Evolutionary conservation across 2,113 vertebrate species (phyloP), one percentile per base, ranked within the genome.

Genomic region (Prinia subflava): DNA sequence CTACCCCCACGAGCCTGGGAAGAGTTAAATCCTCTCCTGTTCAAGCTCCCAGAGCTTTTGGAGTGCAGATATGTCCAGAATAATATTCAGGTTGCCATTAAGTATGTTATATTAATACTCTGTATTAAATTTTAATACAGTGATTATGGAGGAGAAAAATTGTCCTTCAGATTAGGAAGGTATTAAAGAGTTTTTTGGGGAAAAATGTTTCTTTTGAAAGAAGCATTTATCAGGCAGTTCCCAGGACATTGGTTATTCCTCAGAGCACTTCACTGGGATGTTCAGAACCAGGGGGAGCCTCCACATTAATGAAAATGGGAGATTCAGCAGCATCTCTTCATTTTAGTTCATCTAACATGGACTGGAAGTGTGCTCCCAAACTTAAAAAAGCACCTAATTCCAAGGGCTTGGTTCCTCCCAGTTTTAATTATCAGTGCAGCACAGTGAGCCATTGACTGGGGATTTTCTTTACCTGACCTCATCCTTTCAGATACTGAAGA

Each of bases 141-240:
- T 96, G 97, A 97, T 98, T 97, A 97, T 55, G 92, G 82, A 68
- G 79, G 59, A 97, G 90, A 97, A 96, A 98, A 97, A 97, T 95
- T 86, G 85, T 90, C 92, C 89, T 97, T 96, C 96, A 88, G 71
- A 86, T 94, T 77, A 44, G 15, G 77, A 95, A 95, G 75, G 92
- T 73, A 92, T 96, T 97, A 96, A 95, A 85, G 88, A 94, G 56
- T 91, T 95, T 91, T 95, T 93, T 44, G 18, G 7, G 30, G 3
- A 55, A 70, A 91, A 76, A 21, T 57, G 59, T 74, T 67, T 68
- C 2, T 37, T 85, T 75, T 53, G 65, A 92, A 84, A 65, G 75
- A 50, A 89, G 70, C 64, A 94, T 97, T 96, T 82, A 57, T 97
- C 97, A 97, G n/a, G 9, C 39, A 73, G 62, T 7, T 49, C 23